Evolutionary conservation across 2,888 invertebrate genomes (phyloP), one percentile per base, ranked within the genome.

Genomic region (Bombylius major): DNA sequence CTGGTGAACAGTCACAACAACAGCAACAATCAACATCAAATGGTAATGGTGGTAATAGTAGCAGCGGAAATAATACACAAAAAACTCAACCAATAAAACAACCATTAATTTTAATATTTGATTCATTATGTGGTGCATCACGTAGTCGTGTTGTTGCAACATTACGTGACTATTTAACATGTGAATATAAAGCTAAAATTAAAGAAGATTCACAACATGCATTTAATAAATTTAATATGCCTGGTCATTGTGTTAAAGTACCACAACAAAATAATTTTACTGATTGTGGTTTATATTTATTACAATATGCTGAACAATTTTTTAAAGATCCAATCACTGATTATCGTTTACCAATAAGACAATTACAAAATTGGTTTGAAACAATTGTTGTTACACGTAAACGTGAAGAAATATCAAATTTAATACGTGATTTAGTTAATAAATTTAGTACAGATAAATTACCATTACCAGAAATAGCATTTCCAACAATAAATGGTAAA

Each of bases 221-320:
- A 1, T 94, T 89, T 70, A 86, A 84, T 62, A 91, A 88, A 70
- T 84, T 87, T 64, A 86, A 85, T 49, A 89, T 96, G 65, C 87
- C 87, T 67, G 95, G 94, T 6, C 83, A 85, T 62, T 85, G 84
- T 66, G 91, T 92, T 0, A 89, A 89, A 76, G 91, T 94, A 61
- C 98, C 98, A n/a, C 95, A 97, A 70, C 99, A 99, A 76, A 89
- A 86, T 62, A 99, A 99, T 77, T 94, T 87, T 69, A 91, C 89
- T 47, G 99, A 99, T 72, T 99, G 99, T 75, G 99, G 99, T 1
- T 77, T 98, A 13, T 99, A 89, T 75, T 78, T 98, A 58, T 77
- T 99, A 55, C 95, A 98, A 71, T 99, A 96, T 78, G 94, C 93
- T 6, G 97, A 99, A 76, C 88, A 88, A 59, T 97, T 99, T 76